Percentiles rank a stretch among this genome's conserved stretches.
phyloP scores from a whole-genome alignment of 2,888 invertebrate species.

The Stramonita haemastoma region DNA sequence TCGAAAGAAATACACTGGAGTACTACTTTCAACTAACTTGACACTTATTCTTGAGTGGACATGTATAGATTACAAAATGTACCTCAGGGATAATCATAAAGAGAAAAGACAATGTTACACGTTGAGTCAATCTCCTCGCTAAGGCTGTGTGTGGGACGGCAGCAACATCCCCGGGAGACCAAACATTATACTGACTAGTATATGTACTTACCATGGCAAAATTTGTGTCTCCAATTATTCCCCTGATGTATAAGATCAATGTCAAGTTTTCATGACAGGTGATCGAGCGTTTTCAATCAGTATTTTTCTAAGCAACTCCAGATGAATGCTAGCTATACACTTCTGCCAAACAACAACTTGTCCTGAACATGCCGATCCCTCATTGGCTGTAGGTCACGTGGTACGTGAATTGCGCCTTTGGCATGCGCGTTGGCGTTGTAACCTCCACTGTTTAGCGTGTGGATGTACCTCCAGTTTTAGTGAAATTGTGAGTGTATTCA shows the following conservation, averaged over 20 bases:
- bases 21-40: neutral
- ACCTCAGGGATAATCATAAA: neutral
- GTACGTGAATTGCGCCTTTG: conserved; percentile 38
- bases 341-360: conserved; percentile 43
- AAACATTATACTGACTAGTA: neutral
- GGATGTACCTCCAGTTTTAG: conserved; percentile 4
- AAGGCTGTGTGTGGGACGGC: conserved; percentile 41
- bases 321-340: conserved; percentile 5
- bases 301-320: conserved; percentile 35
- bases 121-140: neutral
- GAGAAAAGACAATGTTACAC: conserved; percentile 5
- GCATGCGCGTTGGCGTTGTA: conserved; percentile 38
- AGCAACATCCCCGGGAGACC: conserved; percentile 34
- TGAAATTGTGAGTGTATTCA: conserved; percentile 10
- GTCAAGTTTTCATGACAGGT: conserved; percentile 31
- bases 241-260: conserved; percentile 22
- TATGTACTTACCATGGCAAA: conserved; percentile 39
- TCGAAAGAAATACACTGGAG: neutral
- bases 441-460: neutral
- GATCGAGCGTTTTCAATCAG: conserved; percentile 27
- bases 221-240: conserved; percentile 24
- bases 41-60: neutral
- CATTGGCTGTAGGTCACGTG: conserved; percentile 44
- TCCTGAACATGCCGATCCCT: conserved; percentile 30
- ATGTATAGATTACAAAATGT: neutral